Conservation (phyloP, 2,797 vertebrate genomes). For the Galagoides demidoff region DNA sequence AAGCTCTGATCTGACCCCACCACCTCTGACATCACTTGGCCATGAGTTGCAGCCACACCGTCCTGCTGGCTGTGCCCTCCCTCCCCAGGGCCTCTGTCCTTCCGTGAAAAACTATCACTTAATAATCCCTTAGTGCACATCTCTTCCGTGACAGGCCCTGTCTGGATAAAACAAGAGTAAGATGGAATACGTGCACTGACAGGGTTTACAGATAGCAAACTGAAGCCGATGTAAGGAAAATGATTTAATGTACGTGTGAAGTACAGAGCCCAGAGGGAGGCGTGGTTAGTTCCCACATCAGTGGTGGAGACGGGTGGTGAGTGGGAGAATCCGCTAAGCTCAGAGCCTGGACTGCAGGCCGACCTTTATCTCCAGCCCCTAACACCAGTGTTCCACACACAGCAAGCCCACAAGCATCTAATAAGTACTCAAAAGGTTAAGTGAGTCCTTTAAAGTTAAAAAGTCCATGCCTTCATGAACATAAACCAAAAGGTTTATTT, state of each 20-base stretch:
- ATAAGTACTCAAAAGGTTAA: conserved; percentile 9
- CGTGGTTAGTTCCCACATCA: neutral
- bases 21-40: neutral
- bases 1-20: neutral
- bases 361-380: neutral
- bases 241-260: neutral
- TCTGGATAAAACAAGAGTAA: conserved; percentile 20
- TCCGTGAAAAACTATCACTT: neutral
- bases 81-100: neutral
- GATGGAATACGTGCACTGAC: neutral
- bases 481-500: conserved; percentile 28
- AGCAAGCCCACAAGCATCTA: neutral
- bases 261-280: neutral
- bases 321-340: neutral
- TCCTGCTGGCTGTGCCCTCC: neutral
- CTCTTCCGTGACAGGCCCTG: neutral
- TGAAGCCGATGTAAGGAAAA: neutral
- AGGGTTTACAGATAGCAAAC: neutral
- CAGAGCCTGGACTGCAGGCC: neutral
- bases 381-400: neutral
- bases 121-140: neutral
- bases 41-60: neutral
- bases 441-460: neutral
- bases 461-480: neutral
- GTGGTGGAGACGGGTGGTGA: neutral